Conservation (phyloP, 2,113 vertebrate species). For the Apeltes quadracus region DNA sequence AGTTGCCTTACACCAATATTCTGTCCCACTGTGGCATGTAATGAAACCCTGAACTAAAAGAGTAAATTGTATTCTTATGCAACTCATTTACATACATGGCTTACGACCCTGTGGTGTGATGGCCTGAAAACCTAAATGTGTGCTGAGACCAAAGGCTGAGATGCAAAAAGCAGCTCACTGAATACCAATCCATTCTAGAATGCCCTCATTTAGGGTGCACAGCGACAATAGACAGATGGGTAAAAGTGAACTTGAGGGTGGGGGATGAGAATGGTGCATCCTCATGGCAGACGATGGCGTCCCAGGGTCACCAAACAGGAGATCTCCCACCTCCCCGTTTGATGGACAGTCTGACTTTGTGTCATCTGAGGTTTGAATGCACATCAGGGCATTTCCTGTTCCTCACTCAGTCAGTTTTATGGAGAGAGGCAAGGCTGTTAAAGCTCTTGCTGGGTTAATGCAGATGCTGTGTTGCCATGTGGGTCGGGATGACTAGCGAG, state of each 20-base stretch:
- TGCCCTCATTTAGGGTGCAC: not conserved
- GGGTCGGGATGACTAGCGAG: not conserved
- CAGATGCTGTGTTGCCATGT: conserved; percentile 8
- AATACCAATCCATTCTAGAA: not conserved
- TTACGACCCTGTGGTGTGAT: not conserved
- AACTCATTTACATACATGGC: not conserved
- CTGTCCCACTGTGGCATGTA: not conserved
- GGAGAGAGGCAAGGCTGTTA: not conserved
- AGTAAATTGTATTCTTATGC: not conserved
- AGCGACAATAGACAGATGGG: not conserved
- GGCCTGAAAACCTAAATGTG: not conserved
- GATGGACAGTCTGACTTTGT: not conserved
- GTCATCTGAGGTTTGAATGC: not conserved
- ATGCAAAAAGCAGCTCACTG: not conserved
- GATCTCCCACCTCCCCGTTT: not conserved
- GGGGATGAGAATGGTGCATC: not conserved
- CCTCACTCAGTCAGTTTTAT: not conserved
- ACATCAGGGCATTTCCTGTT: not conserved
- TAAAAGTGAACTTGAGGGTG: not conserved
- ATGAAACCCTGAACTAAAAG: not conserved
- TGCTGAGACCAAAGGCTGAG: not conserved
- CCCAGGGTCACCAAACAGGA: not conserved
- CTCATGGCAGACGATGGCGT: not conserved
- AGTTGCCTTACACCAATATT: not conserved
- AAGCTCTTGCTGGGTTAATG: not conserved